Percentiles rank a stretch among this genome's conserved stretches.
Evolutionary conservation across 2,888 invertebrate genomes (phyloP).

Genomic region (Plutella xylostella): DNA sequence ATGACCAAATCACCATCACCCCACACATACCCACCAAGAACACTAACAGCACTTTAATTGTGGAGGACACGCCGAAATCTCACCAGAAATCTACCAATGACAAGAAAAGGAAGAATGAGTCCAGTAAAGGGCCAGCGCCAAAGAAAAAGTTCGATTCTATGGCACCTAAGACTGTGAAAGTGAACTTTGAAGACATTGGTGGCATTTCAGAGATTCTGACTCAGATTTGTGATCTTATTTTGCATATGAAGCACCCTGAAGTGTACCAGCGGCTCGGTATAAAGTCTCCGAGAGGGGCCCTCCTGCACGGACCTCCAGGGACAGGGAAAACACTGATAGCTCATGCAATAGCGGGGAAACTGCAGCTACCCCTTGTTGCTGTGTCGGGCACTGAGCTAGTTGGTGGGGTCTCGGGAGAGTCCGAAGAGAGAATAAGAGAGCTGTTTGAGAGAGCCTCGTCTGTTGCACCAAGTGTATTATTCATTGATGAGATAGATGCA

Average conservation of each 20-base stretch:
- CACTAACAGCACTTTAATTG: constrained; percentile 33
- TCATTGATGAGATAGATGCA: constrained; percentile 98
- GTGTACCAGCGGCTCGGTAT: constrained; percentile 88
- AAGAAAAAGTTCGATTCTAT: constrained; percentile 48
- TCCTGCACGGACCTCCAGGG: constrained; percentile 96
- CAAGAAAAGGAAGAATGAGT: constrained; percentile 50
- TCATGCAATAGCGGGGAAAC: constrained; percentile 86
- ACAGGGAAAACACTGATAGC: constrained; percentile 91
- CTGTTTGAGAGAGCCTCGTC: constrained; percentile 87
- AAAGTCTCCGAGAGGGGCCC: constrained; percentile 88
- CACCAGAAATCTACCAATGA: constrained; percentile 36
- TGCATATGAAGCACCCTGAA: constrained; percentile 91
- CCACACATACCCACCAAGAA: constrained; percentile 48
- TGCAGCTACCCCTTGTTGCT: constrained; percentile 86
- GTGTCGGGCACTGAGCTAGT: constrained; percentile 93
- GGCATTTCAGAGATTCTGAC: constrained; percentile 81
- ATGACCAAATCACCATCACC: constrained; percentile 61
- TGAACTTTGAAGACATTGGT: constrained; percentile 82
- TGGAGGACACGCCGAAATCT: constrained; percentile 32
- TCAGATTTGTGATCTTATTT: constrained; percentile 78
- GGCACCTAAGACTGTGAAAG: constrained; percentile 46
- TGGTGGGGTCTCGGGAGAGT: constrained; percentile 95
- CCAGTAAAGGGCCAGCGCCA: constrained; percentile 27
- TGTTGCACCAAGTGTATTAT: constrained; percentile 85
- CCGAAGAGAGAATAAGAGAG: constrained; percentile 92